Percentiles rank a stretch among this genome's conserved stretches.
Evolutionary conservation across 1,140 invertebrate genomes (phyloP).

Genomic region (Cydia fagiglandana): DNA sequence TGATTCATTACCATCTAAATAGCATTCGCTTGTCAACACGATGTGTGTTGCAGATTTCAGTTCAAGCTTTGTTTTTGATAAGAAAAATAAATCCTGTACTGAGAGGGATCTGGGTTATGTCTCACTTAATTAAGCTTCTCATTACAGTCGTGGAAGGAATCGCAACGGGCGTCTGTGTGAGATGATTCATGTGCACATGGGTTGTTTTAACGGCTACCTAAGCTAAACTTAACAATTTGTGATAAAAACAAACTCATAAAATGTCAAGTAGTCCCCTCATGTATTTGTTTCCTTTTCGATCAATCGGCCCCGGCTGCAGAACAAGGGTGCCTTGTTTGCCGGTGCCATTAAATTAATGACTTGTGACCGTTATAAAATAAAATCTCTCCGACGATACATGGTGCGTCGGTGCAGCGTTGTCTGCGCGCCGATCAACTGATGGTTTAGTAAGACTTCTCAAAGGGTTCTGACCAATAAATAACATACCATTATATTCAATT

Average conservation of each 20-base stretch:
- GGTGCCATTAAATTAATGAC: constrained; percentile 67
- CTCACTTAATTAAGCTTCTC: constrained; percentile 27
- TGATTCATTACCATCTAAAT: constrained; percentile 1
- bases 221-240: background rate
- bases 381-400: constrained; percentile 47
- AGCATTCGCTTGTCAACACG: background rate
- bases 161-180: background rate
- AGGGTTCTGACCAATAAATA: constrained; percentile 63
- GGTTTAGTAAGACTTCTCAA: constrained; percentile 60
- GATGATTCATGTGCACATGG: constrained; percentile 23
- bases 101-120: constrained; percentile 14
- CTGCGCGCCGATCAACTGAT: constrained; percentile 45
- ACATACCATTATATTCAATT: constrained; percentile 77
- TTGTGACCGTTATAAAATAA: constrained; percentile 63
- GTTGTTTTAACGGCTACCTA: constrained; percentile 3
- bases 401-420: constrained; percentile 30
- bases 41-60: constrained; percentile 6
- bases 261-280: constrained; percentile 16
- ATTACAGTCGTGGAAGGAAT: constrained; percentile 11
- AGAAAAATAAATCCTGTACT: background rate
- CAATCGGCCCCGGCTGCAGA: background rate
- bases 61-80: constrained; percentile 8
- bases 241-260: constrained; percentile 6
- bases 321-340: constrained; percentile 59
- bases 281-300: constrained; percentile 10